Percentiles rank a stretch among this genome's conserved stretches.
Conservation (phyloP, 2,888 invertebrate genomes). For the Stenodema calcarata region DNA sequence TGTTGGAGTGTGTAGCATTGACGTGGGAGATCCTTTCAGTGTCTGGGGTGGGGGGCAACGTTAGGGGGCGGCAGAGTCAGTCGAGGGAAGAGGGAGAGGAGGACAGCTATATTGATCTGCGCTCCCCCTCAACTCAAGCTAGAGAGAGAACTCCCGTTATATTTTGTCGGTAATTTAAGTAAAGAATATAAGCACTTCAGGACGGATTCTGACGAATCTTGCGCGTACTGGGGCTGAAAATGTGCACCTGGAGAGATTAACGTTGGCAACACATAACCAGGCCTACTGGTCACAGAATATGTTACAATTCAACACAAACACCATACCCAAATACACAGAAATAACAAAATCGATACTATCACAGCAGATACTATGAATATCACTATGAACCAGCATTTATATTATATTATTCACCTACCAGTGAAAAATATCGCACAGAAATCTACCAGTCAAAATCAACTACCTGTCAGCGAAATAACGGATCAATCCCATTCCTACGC, state of each 20-base stretch:
- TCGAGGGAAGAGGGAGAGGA: conserved; percentile 46
- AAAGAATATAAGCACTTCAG: conserved; percentile 32
- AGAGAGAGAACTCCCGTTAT: conserved; percentile 50
- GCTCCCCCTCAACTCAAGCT: conserved; percentile 46
- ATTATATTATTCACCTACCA: too few species aligned
- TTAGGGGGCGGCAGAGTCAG: conserved; percentile 20
- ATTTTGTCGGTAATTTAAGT: conserved; percentile 52
- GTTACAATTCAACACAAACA: too few species aligned
- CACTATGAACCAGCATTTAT: too few species aligned
- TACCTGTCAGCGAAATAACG: too few species aligned
- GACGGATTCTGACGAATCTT: background rate
- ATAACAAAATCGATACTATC: too few species aligned
- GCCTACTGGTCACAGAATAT: background rate
- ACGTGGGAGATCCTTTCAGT: conserved; percentile 48
- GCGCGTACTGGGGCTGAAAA: background rate
- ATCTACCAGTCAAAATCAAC: too few species aligned
- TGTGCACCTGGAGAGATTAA: background rate
- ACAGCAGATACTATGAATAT: too few species aligned
- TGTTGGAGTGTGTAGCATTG: conserved; percentile 50
- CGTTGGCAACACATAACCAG: background rate
- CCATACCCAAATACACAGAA: too few species aligned
- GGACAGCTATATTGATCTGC: conserved; percentile 56
- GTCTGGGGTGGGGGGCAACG: conserved; percentile 14
- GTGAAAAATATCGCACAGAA: too few species aligned
- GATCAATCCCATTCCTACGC: too few species aligned